These are phyloP conservation scores for Corythaixoides concolor DNA, from an alignment of 2,113 vertebrate species.

Conservation along the genomic window DNA sequence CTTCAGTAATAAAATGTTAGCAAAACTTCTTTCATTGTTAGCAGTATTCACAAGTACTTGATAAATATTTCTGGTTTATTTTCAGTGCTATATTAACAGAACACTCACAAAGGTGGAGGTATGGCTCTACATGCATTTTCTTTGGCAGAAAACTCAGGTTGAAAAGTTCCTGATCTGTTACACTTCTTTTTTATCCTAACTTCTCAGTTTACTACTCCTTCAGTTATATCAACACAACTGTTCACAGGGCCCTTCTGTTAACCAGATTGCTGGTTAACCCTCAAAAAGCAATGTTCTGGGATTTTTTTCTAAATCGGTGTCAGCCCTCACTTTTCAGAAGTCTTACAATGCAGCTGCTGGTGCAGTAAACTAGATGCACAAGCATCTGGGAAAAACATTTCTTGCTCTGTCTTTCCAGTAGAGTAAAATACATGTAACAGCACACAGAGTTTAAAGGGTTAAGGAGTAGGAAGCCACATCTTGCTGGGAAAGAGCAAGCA, in stretches of 20 bases:
- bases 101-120: background rate
- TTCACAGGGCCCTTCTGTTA: background rate
- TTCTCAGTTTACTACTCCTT: background rate
- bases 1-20: background rate
- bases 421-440: background rate
- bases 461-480: background rate
- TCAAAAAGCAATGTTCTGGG: background rate
- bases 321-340: background rate
- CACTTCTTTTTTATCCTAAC: background rate
- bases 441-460: background rate
- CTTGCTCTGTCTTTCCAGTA: background rate
- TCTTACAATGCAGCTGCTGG: background rate
- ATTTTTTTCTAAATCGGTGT: background rate
- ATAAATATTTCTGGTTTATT: background rate
- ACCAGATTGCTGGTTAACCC: background rate
- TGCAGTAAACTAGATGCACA: background rate
- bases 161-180: background rate
- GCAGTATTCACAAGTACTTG: background rate
- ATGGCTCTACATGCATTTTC: background rate
- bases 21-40: background rate
- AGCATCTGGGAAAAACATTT: background rate
- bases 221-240: background rate
- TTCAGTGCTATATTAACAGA: background rate
- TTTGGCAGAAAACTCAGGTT: background rate
- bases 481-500: background rate